Evolutionary conservation across 2,797 vertebrate genomes (phyloP).

Genomic region (Apogon talboti): DNA sequence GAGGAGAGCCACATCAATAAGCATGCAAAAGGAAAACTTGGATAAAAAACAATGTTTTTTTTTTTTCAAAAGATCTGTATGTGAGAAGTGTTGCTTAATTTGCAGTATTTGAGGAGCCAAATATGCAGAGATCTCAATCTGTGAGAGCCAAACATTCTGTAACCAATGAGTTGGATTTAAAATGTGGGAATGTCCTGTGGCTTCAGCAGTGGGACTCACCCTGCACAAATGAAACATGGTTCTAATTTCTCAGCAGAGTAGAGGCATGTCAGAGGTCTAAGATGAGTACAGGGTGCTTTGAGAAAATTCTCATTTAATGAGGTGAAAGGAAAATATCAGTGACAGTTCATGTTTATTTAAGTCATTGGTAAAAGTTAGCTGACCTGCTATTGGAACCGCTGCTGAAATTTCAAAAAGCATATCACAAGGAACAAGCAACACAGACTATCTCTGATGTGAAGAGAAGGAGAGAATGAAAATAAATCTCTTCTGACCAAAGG

Average conservation of each 20-base stretch:
- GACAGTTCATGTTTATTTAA: slow-evolving; percentile 26
- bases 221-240: slow-evolving; percentile 47
- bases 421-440: slow-evolving; percentile 28
- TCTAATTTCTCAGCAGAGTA: slow-evolving; percentile 57
- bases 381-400: slow-evolving; percentile 23
- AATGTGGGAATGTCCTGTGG: slow-evolving; percentile 69
- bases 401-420: slow-evolving; percentile 33
- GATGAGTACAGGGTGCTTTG: slow-evolving; percentile 26
- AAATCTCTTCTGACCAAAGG: slow-evolving; percentile 54
- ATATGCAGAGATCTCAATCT: slow-evolving; percentile 27
- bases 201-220: slow-evolving; percentile 54
- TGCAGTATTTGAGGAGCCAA: slow-evolving; percentile 7
- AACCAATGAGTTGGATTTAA: slow-evolving; percentile 56
- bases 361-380: slow-evolving; percentile 24
- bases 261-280: slow-evolving; percentile 38
- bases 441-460: slow-evolving; percentile 37
- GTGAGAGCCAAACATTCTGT: slow-evolving; percentile 52
- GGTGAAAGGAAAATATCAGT: slow-evolving; percentile 25
- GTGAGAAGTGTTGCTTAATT: slow-evolving; percentile 40
- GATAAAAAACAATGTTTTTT: slow-evolving; percentile 8
- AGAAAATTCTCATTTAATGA: slow-evolving; percentile 36
- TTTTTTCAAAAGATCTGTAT: background rate
- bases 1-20: slow-evolving; percentile 16
- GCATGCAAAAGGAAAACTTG: slow-evolving; percentile 2
- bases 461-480: slow-evolving; percentile 34